Percentiles rank a stretch among this genome's conserved stretches.
These are phyloP conservation scores for Enteromius argenteus DNA, from an alignment of 2,797 vertebrate genomes.

Conservation along the genomic window DNA sequence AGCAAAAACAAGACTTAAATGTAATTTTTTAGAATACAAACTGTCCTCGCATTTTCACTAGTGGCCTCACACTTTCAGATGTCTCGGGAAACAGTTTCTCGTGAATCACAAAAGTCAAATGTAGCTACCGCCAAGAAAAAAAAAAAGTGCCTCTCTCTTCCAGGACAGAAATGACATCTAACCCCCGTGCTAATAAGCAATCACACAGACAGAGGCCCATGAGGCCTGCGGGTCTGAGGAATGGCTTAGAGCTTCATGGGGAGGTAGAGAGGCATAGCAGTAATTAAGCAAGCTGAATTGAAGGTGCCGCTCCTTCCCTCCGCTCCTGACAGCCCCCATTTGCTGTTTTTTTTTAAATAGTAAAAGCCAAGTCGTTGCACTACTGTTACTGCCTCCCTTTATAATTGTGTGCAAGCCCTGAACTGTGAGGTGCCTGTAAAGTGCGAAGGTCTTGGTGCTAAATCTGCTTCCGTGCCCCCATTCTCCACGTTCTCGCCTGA, in stretches of 20 bases:
- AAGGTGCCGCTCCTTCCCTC: constrained; percentile 53
- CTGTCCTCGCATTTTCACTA: neutral
- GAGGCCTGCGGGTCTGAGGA: constrained; percentile 38
- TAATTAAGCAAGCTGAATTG: constrained; percentile 73
- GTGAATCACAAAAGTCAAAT: neutral
- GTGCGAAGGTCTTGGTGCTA: constrained; percentile 59
- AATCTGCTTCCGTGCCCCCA: constrained; percentile 56
- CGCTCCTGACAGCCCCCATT: constrained; percentile 64
- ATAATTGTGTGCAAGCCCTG: constrained; percentile 50
- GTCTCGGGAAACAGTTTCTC: neutral
- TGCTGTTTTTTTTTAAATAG: constrained; percentile 54
- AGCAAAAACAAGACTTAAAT: neutral
- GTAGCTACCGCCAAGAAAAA: constrained; percentile 13
- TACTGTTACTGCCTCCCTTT: constrained; percentile 14
- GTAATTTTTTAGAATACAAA: neutral
- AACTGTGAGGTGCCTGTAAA: constrained; percentile 63
- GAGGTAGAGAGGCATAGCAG: constrained; percentile 57
- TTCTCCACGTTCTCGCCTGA: constrained; percentile 56
- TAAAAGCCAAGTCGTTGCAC: constrained; percentile 19
- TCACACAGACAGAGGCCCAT: constrained; percentile 46
- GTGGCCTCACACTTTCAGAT: neutral
- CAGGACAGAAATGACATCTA: constrained; percentile 41
- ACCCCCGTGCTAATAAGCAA: constrained; percentile 44
- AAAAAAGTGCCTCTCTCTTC: constrained; percentile 20
- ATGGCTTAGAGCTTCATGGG: constrained; percentile 38